phyloP scores from a whole-genome alignment of 2,113 vertebrate species.

The Chamaea fasciata region DNA sequence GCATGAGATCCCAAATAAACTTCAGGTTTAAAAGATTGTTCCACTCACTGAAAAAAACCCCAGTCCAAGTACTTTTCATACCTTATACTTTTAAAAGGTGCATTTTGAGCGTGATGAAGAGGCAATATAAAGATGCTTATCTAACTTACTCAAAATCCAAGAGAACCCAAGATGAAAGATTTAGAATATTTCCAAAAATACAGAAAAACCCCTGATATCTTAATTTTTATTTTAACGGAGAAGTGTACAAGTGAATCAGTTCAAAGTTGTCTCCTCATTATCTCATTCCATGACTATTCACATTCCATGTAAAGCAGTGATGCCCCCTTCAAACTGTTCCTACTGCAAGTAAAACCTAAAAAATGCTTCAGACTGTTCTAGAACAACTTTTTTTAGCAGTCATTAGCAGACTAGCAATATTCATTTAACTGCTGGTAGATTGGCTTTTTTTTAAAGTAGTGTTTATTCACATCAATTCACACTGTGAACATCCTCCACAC shows the following conservation, averaged over 20 bases:
- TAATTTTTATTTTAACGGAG: background rate
- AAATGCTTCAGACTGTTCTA: background rate
- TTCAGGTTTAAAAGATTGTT: background rate
- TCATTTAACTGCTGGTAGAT: background rate
- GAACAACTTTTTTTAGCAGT: background rate
- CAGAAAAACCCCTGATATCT: accelerated
- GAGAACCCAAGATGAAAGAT: background rate
- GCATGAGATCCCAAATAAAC: background rate
- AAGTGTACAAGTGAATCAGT: background rate
- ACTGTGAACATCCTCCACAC: background rate
- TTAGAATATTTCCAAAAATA: background rate
- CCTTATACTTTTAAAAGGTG: background rate
- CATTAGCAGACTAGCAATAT: background rate
- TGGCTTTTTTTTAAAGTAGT: background rate
- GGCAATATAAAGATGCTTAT: background rate
- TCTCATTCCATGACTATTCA: background rate
- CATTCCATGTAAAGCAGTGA: background rate
- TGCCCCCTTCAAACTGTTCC: background rate
- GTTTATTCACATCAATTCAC: background rate
- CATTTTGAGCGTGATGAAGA: background rate
- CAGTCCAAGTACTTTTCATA: background rate
- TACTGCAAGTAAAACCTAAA: background rate
- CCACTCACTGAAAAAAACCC: background rate
- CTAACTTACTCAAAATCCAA: background rate
- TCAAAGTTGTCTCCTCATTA: background rate